phyloP scores from a whole-genome alignment of 2,113 vertebrate species.

The Eclectus roratus region DNA sequence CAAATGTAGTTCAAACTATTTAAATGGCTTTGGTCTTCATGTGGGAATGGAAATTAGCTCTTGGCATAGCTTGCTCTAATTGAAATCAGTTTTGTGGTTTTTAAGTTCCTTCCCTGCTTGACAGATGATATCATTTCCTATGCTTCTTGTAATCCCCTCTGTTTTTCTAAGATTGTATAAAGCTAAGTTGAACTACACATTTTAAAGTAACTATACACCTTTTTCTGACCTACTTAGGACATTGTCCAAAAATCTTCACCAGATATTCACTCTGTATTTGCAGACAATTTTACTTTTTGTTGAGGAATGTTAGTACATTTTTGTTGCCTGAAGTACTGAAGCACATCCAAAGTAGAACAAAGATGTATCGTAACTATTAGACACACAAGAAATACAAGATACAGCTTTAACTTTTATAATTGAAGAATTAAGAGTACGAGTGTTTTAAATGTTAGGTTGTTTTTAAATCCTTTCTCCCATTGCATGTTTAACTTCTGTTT shows the following conservation, averaged over 20 bases:
- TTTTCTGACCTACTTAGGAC: slow-evolving; percentile 72
- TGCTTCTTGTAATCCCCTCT: slow-evolving; percentile 74
- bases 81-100: slow-evolving; percentile 84
- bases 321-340: slow-evolving; percentile 52
- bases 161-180: slow-evolving; percentile 79
- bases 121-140: slow-evolving; percentile 85
- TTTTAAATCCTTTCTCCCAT: not conserved
- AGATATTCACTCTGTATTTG: slow-evolving; percentile 46
- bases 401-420: not conserved
- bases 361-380: not conserved
- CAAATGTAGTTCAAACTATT: slow-evolving; percentile 58
- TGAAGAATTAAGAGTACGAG: not conserved
- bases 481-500: not conserved
- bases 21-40: slow-evolving; percentile 77
- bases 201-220: slow-evolving; percentile 71
- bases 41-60: slow-evolving; percentile 83
- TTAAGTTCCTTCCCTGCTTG: slow-evolving; percentile 77
- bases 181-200: slow-evolving; percentile 69
- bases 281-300: slow-evolving; percentile 52
- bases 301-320: slow-evolving; percentile 48
- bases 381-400: not conserved
- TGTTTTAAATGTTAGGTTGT: not conserved
- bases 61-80: slow-evolving; percentile 78
- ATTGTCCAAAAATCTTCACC: slow-evolving; percentile 48
- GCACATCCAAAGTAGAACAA: slow-evolving; percentile 16